These are phyloP conservation scores for Lanius collurio DNA, from an alignment of 2,113 vertebrate genomes.

Conservation along the genomic window DNA sequence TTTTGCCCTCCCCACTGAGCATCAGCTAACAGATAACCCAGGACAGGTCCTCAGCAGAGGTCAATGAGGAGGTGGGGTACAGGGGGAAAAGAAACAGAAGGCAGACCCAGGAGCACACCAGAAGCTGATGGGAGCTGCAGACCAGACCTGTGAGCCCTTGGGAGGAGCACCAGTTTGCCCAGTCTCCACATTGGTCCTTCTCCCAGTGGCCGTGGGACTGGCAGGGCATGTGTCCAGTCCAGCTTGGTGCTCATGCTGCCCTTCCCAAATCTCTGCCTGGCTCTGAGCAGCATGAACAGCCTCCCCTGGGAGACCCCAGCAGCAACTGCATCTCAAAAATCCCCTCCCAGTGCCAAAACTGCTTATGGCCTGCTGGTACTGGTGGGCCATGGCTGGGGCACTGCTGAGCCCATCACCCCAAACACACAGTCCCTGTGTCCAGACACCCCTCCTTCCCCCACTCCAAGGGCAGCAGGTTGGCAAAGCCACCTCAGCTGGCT, in stretches of 20 bases:
- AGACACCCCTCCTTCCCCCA: neutral
- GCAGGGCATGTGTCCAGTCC: rapidly evolving
- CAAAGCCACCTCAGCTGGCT: neutral
- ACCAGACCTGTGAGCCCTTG: rapidly evolving
- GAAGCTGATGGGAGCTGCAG: neutral
- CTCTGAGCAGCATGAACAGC: neutral
- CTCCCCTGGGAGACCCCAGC: neutral
- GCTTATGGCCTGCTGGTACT: neutral
- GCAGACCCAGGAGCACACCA: neutral
- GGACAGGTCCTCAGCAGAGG: neutral
- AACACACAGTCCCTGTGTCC: rapidly evolving
- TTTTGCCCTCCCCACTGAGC: rapidly evolving
- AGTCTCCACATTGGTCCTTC: rapidly evolving
- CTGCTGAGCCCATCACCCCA: neutral
- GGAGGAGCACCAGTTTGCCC: neutral
- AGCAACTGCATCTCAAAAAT: neutral
- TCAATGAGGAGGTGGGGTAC: rapidly evolving
- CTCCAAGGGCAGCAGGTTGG: neutral
- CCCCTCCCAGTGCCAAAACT: neutral
- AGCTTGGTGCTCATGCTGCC: neutral
- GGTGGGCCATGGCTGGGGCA: neutral
- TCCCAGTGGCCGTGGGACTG: neutral
- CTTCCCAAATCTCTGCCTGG: neutral
- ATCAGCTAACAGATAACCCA: neutral
- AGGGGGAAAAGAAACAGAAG: neutral